Base-by-base conservation (phyloP, 92 coral and sea anemone species). In the Palythoa heliodiscus region DNA sequence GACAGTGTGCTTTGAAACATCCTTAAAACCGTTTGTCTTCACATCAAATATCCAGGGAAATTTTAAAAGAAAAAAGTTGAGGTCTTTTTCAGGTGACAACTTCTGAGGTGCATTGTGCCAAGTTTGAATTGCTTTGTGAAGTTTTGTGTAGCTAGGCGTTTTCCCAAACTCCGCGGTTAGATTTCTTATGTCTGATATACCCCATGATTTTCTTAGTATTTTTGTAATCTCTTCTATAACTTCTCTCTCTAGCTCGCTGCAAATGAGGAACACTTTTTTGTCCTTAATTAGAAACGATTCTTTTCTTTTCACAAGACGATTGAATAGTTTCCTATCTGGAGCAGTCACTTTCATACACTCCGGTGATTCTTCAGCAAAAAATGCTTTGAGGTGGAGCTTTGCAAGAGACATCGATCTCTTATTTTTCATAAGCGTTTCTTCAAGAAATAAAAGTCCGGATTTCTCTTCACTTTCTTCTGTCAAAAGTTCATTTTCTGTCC, bases 31-130 rank as follows among this genome's bases (percentile, higher is more conserved):
- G 25, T 37, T 61, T 3, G 24, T 80, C 25, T 66, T 80, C 74
- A 80, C 84, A 14, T 80, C 84, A 25, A 80, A 80, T 64, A 80
- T 63, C 84, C 84, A 80, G 11, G 84, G 37, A 67, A 80, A 80
- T 17, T 67, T 80, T 29, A 20, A 67, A 48, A 80, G 74, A 22
- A 80, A 80, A 67, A 23, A 22, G 15, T 22, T 48, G 7, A 80
- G 48, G 22, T 38, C 71, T 48, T 19, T 24, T 48, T 47, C 63
- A 43, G 58, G 17, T 6, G 48, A 80, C 14, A 20, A 58, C 12
- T 67, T 23, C 29, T n/a, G 40, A 13, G 55, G 54, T 24, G 43
- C 73, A 15, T 20, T 52, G 3, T 73, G 84, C 84, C 84, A 80
- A 13, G 84, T 43, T 43, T 67, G 43, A 66, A 20, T 80, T 40